Evolutionary conservation across 1,140 invertebrate genomes (phyloP).

Genomic region (Rhyacophila brunnea): DNA sequence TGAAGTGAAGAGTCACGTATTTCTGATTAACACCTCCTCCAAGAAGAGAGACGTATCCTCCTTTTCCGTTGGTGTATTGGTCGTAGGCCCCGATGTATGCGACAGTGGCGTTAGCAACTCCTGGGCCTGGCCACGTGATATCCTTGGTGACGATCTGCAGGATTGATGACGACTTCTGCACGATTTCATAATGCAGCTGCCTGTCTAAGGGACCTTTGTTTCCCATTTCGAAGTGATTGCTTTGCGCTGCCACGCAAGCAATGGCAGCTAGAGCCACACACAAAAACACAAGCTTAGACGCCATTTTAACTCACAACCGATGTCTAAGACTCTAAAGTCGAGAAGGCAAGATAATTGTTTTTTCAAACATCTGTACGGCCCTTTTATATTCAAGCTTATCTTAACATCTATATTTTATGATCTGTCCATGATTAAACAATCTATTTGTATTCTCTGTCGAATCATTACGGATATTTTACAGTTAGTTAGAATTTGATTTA

Average conservation of each 20-base stretch:
- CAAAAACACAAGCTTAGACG: constrained; percentile 10
- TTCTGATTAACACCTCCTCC: constrained; percentile 45
- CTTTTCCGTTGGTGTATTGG: constrained; percentile 52
- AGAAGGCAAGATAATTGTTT: too few species aligned
- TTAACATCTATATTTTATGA: too few species aligned
- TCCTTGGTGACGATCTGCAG: constrained; percentile 41
- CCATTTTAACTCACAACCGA: constrained; percentile 19
- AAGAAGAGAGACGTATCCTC: constrained; percentile 45
- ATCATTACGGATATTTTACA: too few species aligned
- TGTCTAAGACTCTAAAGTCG: too few species aligned
- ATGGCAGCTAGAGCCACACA: constrained; percentile 14
- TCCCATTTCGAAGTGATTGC: constrained; percentile 28
- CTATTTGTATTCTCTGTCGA: too few species aligned
- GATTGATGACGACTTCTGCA: constrained; percentile 43
- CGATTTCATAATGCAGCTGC: constrained; percentile 40
- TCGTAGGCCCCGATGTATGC: constrained; percentile 51
- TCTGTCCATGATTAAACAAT: too few species aligned
- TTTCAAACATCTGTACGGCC: too few species aligned
- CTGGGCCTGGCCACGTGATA: constrained; percentile 37
- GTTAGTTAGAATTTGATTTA: too few species aligned
- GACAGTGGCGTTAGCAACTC: constrained; percentile 47
- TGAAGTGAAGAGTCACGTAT: constrained; percentile 52
- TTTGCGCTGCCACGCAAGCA: constrained; percentile 15
- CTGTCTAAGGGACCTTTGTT: constrained; percentile 32
- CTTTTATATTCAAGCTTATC: too few species aligned